Evolutionary conservation across 2,888 invertebrate genomes (phyloP), one percentile per base, ranked within the genome.

Genomic region (Argynnis bischoffii): DNA sequence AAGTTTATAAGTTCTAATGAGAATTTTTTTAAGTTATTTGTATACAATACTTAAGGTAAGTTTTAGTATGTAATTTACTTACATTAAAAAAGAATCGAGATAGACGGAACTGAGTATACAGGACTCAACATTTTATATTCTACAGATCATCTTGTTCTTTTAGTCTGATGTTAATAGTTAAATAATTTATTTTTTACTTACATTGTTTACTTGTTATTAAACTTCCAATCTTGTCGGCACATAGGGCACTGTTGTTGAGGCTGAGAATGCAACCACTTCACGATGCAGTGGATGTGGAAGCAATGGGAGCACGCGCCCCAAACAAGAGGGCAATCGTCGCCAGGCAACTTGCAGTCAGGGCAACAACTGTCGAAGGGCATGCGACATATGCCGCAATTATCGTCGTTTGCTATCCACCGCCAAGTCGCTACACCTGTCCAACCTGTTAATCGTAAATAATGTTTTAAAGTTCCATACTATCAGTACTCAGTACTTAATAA

Each of bases 181-280:
- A 41, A 13, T 8, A 35, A 6, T 16, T 6, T 16, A n/a, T 13
- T 8, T 16, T n/a, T 47, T 11, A 71, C 66, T 66, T 18, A 71
- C 69, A 41, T 15, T 13, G 35, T 75, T 77, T 94, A 95, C 86
- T 95, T 95, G 83, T 95, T 95, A 86, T 98, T 98, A 89, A 98
- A 99, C 89, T 98, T 99, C 99, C 99, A 99, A 85, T 98, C 98
- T 89, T 99, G 99, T 79, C 99, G 95, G 90, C 99, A 99, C 98
- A 99, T 99, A 70, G 97, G 97, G 80, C 97, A 97, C 93, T 96
- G 95, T 83, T 97, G 97, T 89, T 96, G 96, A 78, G 96, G 96
- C 89, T 97, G 97, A 18, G 99, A 97, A 85, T 99, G 98, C 63
- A 99, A 94, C 99, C 99, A 99, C 95, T 99, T 99, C 86, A 98